Percentiles rank a stretch among this genome's conserved stretches.
Evolutionary conservation across 2,113 vertebrate species (phyloP).

Genomic region (Xiphophorus couchianus): DNA sequence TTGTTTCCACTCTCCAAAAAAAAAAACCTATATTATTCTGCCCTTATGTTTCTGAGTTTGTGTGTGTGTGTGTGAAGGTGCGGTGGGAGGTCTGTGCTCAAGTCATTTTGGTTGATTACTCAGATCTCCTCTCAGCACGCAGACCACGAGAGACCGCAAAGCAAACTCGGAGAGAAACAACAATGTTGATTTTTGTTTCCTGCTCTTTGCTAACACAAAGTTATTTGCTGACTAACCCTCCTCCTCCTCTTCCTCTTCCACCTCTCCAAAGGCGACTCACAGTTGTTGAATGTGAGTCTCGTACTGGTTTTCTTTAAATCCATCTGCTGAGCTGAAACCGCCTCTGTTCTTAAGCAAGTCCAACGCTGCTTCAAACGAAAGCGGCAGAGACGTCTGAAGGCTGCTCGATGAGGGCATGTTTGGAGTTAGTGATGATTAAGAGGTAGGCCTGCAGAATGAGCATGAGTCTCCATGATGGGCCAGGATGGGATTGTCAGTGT

Average conservation of each 20-base stretch:
- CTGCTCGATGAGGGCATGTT: slow-evolving; percentile 44
- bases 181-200: slow-evolving; percentile 51
- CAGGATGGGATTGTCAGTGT: not conserved
- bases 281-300: slow-evolving; percentile 39
- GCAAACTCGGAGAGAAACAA: slow-evolving; percentile 59
- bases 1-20: slow-evolving; percentile 36
- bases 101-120: slow-evolving; percentile 64
- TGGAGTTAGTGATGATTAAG: slow-evolving; percentile 49
- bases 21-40: slow-evolving; percentile 23
- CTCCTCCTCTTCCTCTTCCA: slow-evolving; percentile 27
- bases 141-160: slow-evolving; percentile 59
- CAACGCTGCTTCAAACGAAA: slow-evolving; percentile 54
- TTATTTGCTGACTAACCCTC: slow-evolving; percentile 38
- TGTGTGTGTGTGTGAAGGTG: slow-evolving; percentile 29
- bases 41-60: slow-evolving; percentile 27
- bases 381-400: slow-evolving; percentile 52
- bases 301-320: slow-evolving; percentile 49
- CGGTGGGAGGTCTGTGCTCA: slow-evolving; percentile 54
- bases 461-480: slow-evolving; percentile 18
- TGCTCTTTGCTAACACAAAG: slow-evolving; percentile 52
- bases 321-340: slow-evolving; percentile 40
- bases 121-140: slow-evolving; percentile 60
- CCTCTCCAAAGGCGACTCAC: slow-evolving; percentile 35
- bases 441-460: slow-evolving; percentile 51
- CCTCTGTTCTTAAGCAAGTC: slow-evolving; percentile 43